Conservation (phyloP, 1,140 invertebrate species). For the Lasaia peninsularis region DNA sequence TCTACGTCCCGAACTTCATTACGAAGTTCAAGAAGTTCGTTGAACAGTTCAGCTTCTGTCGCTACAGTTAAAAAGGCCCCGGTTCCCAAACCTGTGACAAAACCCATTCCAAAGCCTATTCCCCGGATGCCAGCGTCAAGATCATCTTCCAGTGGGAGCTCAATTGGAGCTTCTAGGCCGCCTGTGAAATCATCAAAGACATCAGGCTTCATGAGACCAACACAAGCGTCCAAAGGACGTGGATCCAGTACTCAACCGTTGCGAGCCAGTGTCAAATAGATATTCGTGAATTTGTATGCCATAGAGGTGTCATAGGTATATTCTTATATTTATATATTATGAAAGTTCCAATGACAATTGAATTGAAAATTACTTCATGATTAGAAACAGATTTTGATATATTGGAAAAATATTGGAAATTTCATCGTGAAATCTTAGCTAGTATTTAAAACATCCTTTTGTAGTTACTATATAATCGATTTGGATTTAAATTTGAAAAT, state of each 20-base stretch:
- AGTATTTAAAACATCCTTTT: no score
- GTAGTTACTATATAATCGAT: no score
- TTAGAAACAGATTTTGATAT: no score
- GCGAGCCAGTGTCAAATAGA: constrained; percentile 46
- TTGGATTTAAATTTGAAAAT: no score
- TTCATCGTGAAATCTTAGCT: no score
- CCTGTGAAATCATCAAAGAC: constrained; percentile 47
- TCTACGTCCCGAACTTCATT: constrained; percentile 82
- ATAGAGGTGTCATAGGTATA: constrained; percentile 5
- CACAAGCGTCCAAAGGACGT: constrained; percentile 69
- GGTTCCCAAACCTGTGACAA: constrained; percentile 49
- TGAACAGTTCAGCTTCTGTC: constrained; percentile 89
- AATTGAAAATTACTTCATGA: no score
- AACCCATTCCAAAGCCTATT: constrained; percentile 57
- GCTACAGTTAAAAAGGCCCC: constrained; percentile 85
- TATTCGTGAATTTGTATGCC: constrained; percentile 10
- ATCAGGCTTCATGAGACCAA: constrained; percentile 80
- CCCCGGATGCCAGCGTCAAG: constrained; percentile 81
- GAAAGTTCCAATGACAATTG: no score
- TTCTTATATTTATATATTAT: neutral
- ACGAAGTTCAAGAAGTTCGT: constrained; percentile 87
- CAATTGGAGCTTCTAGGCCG: constrained; percentile 76
- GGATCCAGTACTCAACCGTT: constrained; percentile 44
- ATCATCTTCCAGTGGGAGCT: constrained; percentile 85
- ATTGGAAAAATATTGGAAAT: no score